These are phyloP conservation scores for Oreonectes daqikongensis DNA, from an alignment of 2,797 vertebrate genomes.

Conservation along the genomic window DNA sequence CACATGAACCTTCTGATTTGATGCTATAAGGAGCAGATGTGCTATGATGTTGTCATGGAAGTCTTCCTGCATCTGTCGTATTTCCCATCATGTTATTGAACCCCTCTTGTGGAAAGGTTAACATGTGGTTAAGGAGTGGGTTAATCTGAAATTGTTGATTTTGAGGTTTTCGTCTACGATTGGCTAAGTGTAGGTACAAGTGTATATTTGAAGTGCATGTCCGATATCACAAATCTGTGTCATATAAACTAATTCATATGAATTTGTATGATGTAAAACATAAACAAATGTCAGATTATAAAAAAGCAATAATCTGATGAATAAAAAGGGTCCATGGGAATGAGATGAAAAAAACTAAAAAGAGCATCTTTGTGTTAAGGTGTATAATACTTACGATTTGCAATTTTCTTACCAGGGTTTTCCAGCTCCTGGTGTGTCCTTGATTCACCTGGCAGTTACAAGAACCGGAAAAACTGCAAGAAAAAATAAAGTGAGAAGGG, in stretches of 20 bases:
- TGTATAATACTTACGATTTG: neutral
- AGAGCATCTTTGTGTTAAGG: neutral
- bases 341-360: neutral
- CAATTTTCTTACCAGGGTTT: conserved; percentile 11
- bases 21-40: neutral
- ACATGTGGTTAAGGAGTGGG: neutral
- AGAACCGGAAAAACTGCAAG: conserved; percentile 15
- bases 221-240: too few species aligned
- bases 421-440: conserved; percentile 1
- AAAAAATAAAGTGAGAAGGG: conserved; percentile 42
- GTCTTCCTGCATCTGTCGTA: neutral
- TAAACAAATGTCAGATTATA: too few species aligned
- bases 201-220: too few species aligned
- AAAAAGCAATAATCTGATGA: too few species aligned
- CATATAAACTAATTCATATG: too few species aligned
- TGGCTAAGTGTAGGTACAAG: too few species aligned
- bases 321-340: too few species aligned
- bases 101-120: conserved; percentile 41
- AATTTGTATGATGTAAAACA: too few species aligned
- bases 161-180: too few species aligned
- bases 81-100: conserved; percentile 21
- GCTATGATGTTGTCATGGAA: conserved; percentile 6
- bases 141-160: too few species aligned
- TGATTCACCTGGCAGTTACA: conserved; percentile 52
- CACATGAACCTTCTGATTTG: neutral